Conservation (phyloP, 1,140 invertebrate genomes). For the Bathynomus jamesi region DNA sequence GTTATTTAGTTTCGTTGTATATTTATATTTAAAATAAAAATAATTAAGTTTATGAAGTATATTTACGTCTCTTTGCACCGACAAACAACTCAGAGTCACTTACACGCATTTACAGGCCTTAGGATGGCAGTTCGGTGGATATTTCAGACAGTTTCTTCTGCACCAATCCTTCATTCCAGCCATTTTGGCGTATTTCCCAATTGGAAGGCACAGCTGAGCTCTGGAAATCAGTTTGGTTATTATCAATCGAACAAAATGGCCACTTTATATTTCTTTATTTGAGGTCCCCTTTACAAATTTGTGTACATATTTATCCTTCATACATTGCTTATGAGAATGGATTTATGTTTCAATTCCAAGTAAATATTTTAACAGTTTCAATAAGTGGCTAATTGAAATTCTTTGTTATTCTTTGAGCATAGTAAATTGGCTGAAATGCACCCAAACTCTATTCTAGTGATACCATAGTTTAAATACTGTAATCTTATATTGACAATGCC, state of each 20-base stretch:
- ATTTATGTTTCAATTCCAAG: not conserved
- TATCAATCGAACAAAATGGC: not conserved
- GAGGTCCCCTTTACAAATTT: not conserved
- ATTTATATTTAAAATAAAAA: too few species aligned
- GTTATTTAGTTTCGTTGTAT: not conserved
- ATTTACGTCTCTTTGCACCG: not conserved
- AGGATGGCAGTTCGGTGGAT: constrained; percentile 68
- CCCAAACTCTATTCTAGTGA: too few species aligned
- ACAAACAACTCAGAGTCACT: constrained; percentile 46
- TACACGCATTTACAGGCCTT: constrained; percentile 69
- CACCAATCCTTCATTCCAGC: constrained; percentile 54
- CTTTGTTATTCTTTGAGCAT: too few species aligned
- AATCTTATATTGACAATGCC: not conserved
- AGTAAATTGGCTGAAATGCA: too few species aligned
- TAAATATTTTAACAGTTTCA: not conserved
- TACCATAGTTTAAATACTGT: too few species aligned
- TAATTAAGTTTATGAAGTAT: not conserved
- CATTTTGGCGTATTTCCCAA: not conserved
- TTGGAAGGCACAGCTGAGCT: constrained; percentile 23
- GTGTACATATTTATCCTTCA: not conserved
- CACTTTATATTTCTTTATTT: not conserved
- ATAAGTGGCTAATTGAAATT: too few species aligned
- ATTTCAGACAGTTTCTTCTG: constrained; percentile 66
- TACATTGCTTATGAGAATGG: not conserved
- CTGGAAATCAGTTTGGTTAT: constrained; percentile 10